These are phyloP conservation scores for Drosophila kohkoa DNA, from an alignment of 1,140 invertebrate genomes.

Conservation along the genomic window DNA sequence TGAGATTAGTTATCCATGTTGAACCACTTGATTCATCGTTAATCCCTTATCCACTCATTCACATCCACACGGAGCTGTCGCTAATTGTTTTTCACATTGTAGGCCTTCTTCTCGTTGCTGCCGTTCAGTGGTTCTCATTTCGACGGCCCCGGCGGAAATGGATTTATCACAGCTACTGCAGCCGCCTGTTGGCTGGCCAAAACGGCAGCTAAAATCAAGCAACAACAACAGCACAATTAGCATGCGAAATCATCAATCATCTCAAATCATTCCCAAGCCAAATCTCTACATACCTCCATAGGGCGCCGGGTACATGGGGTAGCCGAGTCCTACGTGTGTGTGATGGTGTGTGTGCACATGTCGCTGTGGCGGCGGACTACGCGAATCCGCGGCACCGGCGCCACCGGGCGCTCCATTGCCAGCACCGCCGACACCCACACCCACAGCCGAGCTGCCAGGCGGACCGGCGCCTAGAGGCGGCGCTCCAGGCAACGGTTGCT, in stretches of 20 bases:
- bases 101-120: constrained; percentile 78
- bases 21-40: neutral
- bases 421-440: constrained; percentile 71
- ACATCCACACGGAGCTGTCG: neutral
- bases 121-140: constrained; percentile 84
- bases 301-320: constrained; percentile 94
- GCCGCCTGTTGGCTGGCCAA: constrained; percentile 91
- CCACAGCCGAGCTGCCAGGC: constrained; percentile 76
- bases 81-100: constrained; percentile 78
- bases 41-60: neutral
- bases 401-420: constrained; percentile 61
- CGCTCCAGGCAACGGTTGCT: constrained; percentile 64
- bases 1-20: constrained; percentile 3
- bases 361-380: constrained; percentile 92
- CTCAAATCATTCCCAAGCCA: neutral
- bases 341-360: constrained; percentile 97
- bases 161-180: constrained; percentile 91
- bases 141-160: constrained; percentile 85
- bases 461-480: constrained; percentile 62
- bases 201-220: constrained; percentile 90
- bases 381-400: constrained; percentile 84
- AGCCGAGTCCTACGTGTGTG: constrained; percentile 96
- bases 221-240: constrained; percentile 21
- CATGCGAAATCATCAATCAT: neutral
- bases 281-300: constrained; percentile 91